Percentiles rank a stretch among this genome's conserved stretches.
These are phyloP conservation scores for Cordilura impudica DNA, from an alignment of 2,888 invertebrate genomes.

Conservation along the genomic window DNA sequence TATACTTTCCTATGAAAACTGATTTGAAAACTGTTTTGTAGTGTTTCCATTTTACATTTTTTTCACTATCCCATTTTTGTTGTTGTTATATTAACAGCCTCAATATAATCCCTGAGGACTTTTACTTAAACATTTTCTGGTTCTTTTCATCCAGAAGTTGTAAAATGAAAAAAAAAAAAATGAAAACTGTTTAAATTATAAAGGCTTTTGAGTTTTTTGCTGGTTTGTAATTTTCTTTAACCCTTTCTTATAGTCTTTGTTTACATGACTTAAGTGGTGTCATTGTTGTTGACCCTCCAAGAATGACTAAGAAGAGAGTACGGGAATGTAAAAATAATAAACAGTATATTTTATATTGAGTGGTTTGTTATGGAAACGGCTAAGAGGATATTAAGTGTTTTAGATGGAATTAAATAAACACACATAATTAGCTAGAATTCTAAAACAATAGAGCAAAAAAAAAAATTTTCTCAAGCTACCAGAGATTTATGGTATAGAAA, in stretches of 20 bases:
- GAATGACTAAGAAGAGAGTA: too few relatives aligned
- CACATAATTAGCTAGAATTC: too few relatives aligned
- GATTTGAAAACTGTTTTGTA: background rate
- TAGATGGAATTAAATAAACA: too few relatives aligned
- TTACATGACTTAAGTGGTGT: background rate
- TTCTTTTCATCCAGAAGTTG: background rate
- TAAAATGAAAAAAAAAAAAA: background rate
- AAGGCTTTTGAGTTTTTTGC: background rate
- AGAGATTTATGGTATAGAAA: too few relatives aligned
- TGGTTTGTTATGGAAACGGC: too few relatives aligned
- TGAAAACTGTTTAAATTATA: background rate
- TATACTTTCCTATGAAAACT: slow-evolving; percentile 11
- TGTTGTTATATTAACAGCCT: slow-evolving; percentile 29
- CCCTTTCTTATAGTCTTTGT: too few relatives aligned
- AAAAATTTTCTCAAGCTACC: too few relatives aligned
- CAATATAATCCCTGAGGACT: slow-evolving; percentile 17
- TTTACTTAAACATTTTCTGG: background rate
- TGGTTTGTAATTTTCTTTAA: background rate
- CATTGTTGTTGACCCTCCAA: background rate
- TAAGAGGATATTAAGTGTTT: too few relatives aligned
- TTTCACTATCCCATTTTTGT: background rate
- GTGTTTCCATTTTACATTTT: background rate
- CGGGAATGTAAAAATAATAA: too few relatives aligned
- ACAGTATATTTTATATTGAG: too few relatives aligned
- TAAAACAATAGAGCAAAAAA: too few relatives aligned